These are phyloP conservation scores for Lucilia cuprina DNA, from an alignment of 1,140 invertebrate species.

Conservation along the genomic window DNA sequence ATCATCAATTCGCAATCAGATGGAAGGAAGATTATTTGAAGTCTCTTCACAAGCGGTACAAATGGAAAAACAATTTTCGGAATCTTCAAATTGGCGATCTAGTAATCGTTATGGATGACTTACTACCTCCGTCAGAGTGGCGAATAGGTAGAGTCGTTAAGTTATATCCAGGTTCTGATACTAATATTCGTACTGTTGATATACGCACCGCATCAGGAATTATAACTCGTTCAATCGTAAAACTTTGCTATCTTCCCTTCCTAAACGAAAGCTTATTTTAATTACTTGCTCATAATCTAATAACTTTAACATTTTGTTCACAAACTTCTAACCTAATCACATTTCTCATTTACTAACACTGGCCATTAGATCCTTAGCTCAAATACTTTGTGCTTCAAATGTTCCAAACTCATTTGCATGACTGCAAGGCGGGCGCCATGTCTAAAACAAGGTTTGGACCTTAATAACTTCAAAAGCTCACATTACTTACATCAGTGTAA, in stretches of 20 bases:
- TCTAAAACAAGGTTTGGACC: no score
- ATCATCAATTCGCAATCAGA: slow-evolving; percentile 15
- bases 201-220: background rate
- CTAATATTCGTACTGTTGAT: background rate
- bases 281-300: background rate
- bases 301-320: no score
- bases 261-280: background rate
- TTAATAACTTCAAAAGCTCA: no score
- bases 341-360: background rate
- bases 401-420: no score
- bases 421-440: no score
- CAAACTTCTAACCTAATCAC: background rate
- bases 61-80: background rate
- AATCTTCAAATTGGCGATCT: background rate
- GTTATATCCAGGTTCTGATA: background rate
- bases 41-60: background rate
- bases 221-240: background rate
- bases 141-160: background rate
- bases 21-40: slow-evolving; percentile 26
- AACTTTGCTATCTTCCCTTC: background rate
- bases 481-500: no score
- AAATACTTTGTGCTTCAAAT: no score
- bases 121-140: background rate
- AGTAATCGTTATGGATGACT: background rate
- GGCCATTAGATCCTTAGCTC: no score